A percentile compares a stretch with the other conserved stretches of the same genome.
Conservation (phyloP, 2,113 vertebrate species). For the Petrocephalus zakoni region DNA sequence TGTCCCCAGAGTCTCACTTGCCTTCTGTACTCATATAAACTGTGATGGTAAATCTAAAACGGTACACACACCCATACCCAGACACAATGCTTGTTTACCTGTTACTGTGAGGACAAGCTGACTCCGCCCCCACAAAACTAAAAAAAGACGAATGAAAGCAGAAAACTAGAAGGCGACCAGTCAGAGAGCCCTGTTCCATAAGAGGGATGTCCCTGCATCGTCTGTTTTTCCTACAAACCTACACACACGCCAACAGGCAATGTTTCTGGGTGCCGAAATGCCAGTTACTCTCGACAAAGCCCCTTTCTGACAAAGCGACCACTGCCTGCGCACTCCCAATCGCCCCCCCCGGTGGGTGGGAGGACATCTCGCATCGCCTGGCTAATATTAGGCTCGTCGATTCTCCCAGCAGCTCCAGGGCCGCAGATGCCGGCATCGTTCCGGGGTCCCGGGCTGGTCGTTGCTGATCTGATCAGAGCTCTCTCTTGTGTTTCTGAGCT, state of each 20-base stretch:
- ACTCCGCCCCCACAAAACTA: too few species aligned
- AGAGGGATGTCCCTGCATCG: too few species aligned
- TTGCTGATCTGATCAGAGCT: background rate
- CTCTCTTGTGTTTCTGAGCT: background rate
- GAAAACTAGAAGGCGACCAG: too few species aligned
- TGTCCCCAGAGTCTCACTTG: too few species aligned
- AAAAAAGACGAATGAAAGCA: too few species aligned
- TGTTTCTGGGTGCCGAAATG: conserved; percentile 35
- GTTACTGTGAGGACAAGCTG: too few species aligned
- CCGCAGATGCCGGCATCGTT: background rate
- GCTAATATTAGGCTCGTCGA: background rate
- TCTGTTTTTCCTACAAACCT: background rate
- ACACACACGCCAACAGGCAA: conserved; percentile 14
- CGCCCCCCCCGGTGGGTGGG: background rate
- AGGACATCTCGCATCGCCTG: background rate
- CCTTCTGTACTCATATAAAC: too few species aligned
- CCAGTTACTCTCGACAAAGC: background rate
- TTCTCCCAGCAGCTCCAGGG: background rate
- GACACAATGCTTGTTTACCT: background rate
- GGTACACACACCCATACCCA: background rate
- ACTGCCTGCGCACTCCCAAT: too few species aligned
- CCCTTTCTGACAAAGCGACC: background rate
- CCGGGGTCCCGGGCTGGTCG: background rate
- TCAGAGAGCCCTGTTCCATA: too few species aligned
- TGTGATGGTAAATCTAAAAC: background rate